Evolutionary conservation across 2,797 vertebrate species (phyloP), one percentile per base, ranked within the genome.

Genomic region (Eulemur rubriventer): DNA sequence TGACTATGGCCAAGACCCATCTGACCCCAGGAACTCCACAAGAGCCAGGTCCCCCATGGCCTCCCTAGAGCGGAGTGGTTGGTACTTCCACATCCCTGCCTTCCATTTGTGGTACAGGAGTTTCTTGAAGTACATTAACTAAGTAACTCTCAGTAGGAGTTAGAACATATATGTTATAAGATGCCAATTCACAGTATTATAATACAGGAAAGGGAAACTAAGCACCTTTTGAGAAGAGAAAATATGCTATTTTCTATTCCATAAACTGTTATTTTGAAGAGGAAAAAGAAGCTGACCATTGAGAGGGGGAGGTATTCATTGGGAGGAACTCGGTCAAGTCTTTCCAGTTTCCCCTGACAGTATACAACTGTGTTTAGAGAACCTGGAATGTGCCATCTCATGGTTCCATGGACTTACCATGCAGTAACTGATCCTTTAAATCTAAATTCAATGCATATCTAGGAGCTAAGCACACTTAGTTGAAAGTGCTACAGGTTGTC

Each of bases 401-500:
- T 22, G 41, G 35, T 17, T 95, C 12, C 14, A 4, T 67, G 33
- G 46, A 83, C 94, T 97, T 91, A 80, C 24, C 3, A 61, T 57
- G 33, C 24, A 78, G 50, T 30, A 55, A 78, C n/a, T 63, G 43
- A 72, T 73, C 48, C 57, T 92, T 94, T 76, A 61, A 80, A 87
- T 83, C 93, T 90, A 82, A 96, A 92, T 55, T 87, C 43, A 84
- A 33, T 95, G 87, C 75, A 75, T 93, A 95, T 87, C 96, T 93
- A 91, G 86, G 55, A 95, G 70, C 5, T 86, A 76, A 87, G 48
- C 50, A 87, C 70, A 92, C 65, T 92, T 89, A 96, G 96, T 73
- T 96, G 94, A 94, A 96, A 95, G 79, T 90, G 50, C 73, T 96
- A 92, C 73, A 82, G 85, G 90, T 97, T 96, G 83, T 96, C 96